Evolutionary conservation across 2,797 vertebrate genomes (phyloP), one percentile per base, ranked within the genome.

Genomic region (Distichodus sexfasciatus): DNA sequence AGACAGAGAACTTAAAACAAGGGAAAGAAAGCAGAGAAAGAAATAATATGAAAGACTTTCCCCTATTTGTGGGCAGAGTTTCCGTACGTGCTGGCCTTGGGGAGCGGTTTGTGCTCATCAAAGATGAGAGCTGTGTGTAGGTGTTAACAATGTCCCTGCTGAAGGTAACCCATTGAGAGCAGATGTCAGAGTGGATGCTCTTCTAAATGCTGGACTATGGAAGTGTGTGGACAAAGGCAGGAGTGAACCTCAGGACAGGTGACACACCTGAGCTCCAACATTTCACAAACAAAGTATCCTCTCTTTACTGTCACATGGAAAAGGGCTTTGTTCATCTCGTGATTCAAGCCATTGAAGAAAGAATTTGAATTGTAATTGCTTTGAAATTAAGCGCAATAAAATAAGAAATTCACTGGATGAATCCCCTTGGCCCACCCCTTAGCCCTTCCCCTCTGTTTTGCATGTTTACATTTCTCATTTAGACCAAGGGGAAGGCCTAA

Each of bases 81-180:
- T 60, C 43, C 31, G 38, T 51, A 33, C 51, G 46, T 15, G 58
- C 19, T 23, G 40, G 4, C 68, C 68, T 70, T 70, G 68, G 68
- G 36, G 58, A 70, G 31, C 21, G 36, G 36, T 61, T 70, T 44
- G 38, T 51, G 38, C 47, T 44, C 14, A 17, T 26, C 12, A 33
- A 51, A 62, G 21, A 44, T 65, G 60, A 62, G 17, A 41, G 14
- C 19, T 17, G 26, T 44, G 46, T 53, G 67, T 41, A 58, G 69
- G 83, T 79, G 81, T 71, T 85, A 85, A 83, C 79, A 71, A 78
- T 64, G 53, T 82, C 83, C 76, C 80, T n/a, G 24, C 15, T 74
- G 81, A 79, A 67, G 53, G 62, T 12, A 51, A 40, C 63, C 43
- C n/a, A 28, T 35, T 23, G 53, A 64, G 67, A 40, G 40, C 44